Conservation (phyloP, 2,888 invertebrate species). For the Poecilus cupreus region DNA sequence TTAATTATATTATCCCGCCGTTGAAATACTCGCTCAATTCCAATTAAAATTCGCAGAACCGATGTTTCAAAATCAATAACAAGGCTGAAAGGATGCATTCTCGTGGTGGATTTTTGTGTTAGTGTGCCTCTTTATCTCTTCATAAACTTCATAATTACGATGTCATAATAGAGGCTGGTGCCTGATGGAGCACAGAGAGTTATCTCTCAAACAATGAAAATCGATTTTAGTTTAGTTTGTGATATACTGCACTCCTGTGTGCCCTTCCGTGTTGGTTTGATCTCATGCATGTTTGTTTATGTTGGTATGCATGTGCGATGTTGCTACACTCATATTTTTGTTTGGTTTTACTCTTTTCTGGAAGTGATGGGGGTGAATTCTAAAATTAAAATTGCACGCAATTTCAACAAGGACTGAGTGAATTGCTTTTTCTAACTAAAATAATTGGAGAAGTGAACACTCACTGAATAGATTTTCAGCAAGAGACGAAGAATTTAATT, state of each 20-base stretch:
- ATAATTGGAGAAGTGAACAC: too few relatives aligned
- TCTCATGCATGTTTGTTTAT: not conserved
- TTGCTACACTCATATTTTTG: not conserved
- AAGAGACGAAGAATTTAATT: too few relatives aligned
- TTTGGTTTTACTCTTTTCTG: not conserved
- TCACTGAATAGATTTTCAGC: too few relatives aligned
- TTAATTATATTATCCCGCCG: conserved; percentile 30
- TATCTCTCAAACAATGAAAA: conserved; percentile 26
- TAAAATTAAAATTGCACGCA: not conserved
- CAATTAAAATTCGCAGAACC: conserved; percentile 28
- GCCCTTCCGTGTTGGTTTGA: not conserved
- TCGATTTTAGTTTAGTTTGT: conserved; percentile 28
- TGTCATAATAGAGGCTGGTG: conserved; percentile 27
- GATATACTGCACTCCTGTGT: not conserved
- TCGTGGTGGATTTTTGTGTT: not conserved
- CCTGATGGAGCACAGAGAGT: conserved; percentile 26
- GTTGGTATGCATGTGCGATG: not conserved
- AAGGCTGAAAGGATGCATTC: not conserved
- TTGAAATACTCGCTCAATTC: conserved; percentile 9
- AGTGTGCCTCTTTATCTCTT: conserved; percentile 7
- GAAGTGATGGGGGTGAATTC: not conserved
- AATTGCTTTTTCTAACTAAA: too few relatives aligned
- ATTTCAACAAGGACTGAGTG: not conserved
- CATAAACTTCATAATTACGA: conserved; percentile 36
- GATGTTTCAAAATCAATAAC: conserved; percentile 37